Percentiles rank a stretch among this genome's conserved stretches.
These are phyloP conservation scores for Triplophysa yarkandensis DNA, from an alignment of 2,797 vertebrate genomes.

Conservation along the genomic window DNA sequence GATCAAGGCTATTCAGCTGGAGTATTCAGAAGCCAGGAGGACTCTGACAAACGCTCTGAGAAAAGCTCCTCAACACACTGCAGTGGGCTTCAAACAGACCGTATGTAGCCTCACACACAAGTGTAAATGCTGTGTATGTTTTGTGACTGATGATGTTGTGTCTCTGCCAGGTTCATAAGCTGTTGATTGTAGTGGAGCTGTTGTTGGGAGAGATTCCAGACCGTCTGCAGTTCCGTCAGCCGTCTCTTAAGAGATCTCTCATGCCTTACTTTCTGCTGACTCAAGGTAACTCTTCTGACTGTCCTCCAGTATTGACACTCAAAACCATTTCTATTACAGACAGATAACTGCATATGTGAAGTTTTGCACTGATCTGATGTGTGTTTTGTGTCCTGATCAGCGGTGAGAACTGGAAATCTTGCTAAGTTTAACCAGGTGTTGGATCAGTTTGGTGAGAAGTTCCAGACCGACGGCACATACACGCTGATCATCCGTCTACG, in stretches of 20 bases:
- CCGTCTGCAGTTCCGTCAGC: conserved; percentile 94
- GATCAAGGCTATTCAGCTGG: conserved; percentile 97
- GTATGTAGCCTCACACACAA: conserved; percentile 66
- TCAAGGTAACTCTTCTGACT: conserved; percentile 85
- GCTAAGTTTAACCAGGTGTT: conserved; percentile 95
- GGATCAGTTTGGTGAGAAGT: conserved; percentile 96
- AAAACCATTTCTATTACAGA: no score
- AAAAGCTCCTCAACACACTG: conserved; percentile 95
- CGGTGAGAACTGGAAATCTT: conserved; percentile 91
- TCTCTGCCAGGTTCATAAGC: conserved; percentile 86
- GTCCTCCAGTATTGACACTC: not conserved
- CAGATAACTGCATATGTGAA: no score
- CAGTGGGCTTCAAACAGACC: conserved; percentile 96
- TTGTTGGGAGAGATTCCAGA: conserved; percentile 94
- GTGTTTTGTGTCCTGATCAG: conserved; percentile 61
- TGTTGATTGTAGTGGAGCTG: conserved; percentile 95
- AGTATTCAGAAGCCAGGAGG: conserved; percentile 90
- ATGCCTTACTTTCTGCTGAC: conserved; percentile 98
- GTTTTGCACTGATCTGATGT: not conserved
- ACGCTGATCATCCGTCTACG: conserved; percentile 96
- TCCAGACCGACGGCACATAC: conserved; percentile 94
- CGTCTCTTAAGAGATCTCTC: conserved; percentile 93
- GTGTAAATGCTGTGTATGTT: not conserved
- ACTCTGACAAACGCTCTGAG: conserved; percentile 95
- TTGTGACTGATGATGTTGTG: not conserved